phyloP scores from a whole-genome alignment of 2,113 vertebrate species.

The Speoplatyrhinus poulsoni region DNA sequence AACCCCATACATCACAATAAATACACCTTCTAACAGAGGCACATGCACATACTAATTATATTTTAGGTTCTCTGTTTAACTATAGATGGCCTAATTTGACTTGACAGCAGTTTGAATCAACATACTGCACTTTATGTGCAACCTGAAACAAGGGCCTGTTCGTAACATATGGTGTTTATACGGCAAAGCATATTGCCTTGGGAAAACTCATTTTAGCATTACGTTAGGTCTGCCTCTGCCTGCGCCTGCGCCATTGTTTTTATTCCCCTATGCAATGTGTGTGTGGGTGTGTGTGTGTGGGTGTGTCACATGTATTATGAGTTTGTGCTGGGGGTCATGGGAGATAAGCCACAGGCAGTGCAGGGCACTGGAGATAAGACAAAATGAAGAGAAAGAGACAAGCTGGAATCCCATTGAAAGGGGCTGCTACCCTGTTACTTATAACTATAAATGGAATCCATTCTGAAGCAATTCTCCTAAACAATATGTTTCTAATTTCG shows the following conservation, averaged over 20 bases:
- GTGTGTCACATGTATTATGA: conserved; percentile 9
- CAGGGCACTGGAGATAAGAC: conserved; percentile 21
- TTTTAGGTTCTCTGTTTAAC: not conserved
- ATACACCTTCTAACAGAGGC: not conserved
- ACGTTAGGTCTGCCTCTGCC: not conserved
- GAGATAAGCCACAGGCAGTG: conserved; percentile 1
- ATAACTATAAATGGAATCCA: conserved; percentile 27
- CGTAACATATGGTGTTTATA: not conserved
- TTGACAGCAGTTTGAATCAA: not conserved
- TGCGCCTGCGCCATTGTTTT: not conserved
- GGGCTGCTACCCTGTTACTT: conserved; percentile 1
- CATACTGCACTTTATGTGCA: not conserved
- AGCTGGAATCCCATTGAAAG: not conserved
- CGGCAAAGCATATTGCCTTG: not conserved
- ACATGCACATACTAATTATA: not conserved
- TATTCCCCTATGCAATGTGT: not conserved
- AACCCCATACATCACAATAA: no score
- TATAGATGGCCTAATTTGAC: not conserved
- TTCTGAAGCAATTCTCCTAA: conserved; percentile 1
- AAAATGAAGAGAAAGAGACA: conserved; percentile 2
- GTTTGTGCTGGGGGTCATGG: conserved; percentile 8
- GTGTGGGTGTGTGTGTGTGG: conserved; percentile 5
- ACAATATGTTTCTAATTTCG: conserved; percentile 30
- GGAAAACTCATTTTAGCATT: not conserved
- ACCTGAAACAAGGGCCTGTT: not conserved